Evolutionary conservation across 2,113 vertebrate genomes (phyloP).

Genomic region (Chlamydotis undulata): DNA sequence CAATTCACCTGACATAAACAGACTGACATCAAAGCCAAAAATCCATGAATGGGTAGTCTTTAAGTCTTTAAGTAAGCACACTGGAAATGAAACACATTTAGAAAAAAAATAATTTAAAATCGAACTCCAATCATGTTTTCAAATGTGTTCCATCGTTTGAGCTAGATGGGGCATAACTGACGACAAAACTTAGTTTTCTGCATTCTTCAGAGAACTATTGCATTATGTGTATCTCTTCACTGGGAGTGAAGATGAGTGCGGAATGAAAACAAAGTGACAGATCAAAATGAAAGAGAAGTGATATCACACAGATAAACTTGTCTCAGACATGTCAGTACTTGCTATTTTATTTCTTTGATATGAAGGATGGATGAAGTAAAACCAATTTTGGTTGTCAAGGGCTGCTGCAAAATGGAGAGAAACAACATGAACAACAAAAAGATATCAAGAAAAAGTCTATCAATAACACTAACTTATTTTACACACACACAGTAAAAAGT

Average conservation of each 20-base stretch:
- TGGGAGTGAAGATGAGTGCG: slow-evolving; percentile 13
- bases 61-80: not conserved
- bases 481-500: slow-evolving; percentile 52
- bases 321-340: slow-evolving; percentile 51
- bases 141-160: not conserved
- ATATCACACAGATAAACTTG: slow-evolving; percentile 57
- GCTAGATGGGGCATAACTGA: not conserved
- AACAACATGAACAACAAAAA: slow-evolving; percentile 47
- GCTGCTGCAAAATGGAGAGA: slow-evolving; percentile 59
- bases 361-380: slow-evolving; percentile 69
- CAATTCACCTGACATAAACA: not conserved
- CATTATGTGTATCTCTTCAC: not conserved
- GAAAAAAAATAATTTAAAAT: not conserved
- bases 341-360: slow-evolving; percentile 51
- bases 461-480: slow-evolving; percentile 69
- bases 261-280: slow-evolving; percentile 55
- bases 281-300: slow-evolving; percentile 50
- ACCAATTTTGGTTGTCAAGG: slow-evolving; percentile 69
- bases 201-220: not conserved
- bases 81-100: not conserved
- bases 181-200: not conserved
- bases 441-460: slow-evolving; percentile 63
- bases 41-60: not conserved
- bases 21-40: not conserved
- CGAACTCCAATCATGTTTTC: not conserved